Conservation (phyloP, 2,888 invertebrate species). For the Leptogaster cylindrica region DNA sequence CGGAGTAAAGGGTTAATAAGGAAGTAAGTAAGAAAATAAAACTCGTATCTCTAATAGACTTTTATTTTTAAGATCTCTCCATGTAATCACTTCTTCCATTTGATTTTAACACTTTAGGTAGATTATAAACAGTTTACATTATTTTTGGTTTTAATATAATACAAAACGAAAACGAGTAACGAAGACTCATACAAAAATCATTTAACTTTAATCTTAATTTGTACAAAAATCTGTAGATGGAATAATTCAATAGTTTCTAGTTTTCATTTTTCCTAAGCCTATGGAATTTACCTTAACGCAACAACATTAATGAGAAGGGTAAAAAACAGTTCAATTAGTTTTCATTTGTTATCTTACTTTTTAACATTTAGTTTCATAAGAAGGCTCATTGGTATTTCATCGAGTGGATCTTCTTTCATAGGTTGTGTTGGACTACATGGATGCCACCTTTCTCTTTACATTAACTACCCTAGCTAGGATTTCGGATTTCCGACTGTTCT, state of each 20-base stretch:
- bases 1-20: no score
- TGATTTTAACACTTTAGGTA: conserved; percentile 23
- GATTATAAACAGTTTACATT: conserved; percentile 26
- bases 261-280: conserved; percentile 20
- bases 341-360: conserved; percentile 19
- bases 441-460: no score
- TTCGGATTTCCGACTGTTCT: no score
- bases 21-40: background rate
- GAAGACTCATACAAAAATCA: conserved; percentile 27
- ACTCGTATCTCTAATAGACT: conserved; percentile 21
- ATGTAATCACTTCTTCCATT: conserved; percentile 19
- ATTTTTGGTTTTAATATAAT: conserved; percentile 14
- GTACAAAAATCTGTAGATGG: conserved; percentile 37
- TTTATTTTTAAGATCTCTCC: conserved; percentile 29
- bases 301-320: conserved; percentile 33
- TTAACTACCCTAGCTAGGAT: no score
- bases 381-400: conserved; percentile 35
- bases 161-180: conserved; percentile 26
- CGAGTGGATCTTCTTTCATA: background rate
- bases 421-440: no score
- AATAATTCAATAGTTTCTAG: conserved; percentile 19
- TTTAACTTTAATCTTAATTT: conserved; percentile 27
- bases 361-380: conserved; percentile 35
- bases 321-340: conserved; percentile 33
- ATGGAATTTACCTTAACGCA: conserved; percentile 21